A percentile compares a stretch with the other conserved stretches of the same genome.
phyloP scores from a whole-genome alignment of 1,140 invertebrate genomes.

The Lordiphosa collinella region DNA sequence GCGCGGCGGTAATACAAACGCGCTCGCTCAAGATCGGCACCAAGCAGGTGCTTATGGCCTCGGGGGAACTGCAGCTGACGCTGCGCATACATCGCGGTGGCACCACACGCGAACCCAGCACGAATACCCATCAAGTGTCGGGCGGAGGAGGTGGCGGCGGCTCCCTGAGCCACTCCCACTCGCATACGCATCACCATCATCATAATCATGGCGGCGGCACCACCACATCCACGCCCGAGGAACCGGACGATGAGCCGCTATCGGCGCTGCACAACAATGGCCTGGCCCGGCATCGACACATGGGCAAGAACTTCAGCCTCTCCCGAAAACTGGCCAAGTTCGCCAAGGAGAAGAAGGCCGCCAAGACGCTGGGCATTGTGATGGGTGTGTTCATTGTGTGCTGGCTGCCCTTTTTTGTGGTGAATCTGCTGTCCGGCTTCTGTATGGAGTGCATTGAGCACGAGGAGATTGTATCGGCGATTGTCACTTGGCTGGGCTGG shows the following conservation, averaged over 20 bases:
- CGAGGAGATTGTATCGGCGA: slow-evolving; percentile 93
- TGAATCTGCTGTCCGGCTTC: slow-evolving; percentile 95
- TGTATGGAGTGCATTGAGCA: slow-evolving; percentile 93
- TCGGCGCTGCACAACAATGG: slow-evolving; percentile 88
- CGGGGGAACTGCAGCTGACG: slow-evolving; percentile 90
- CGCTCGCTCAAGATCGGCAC: slow-evolving; percentile 92
- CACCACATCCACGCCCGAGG: slow-evolving; percentile 84
- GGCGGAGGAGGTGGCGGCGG: slow-evolving; percentile 53
- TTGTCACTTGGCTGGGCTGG: slow-evolving; percentile 99
- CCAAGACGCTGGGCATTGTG: slow-evolving; percentile 95
- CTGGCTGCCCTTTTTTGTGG: slow-evolving; percentile 98
- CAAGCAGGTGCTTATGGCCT: slow-evolving; percentile 90
- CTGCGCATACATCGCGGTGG: slow-evolving; percentile 94
- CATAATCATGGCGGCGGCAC: slow-evolving; percentile 79
- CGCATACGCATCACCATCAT: slow-evolving; percentile 67
- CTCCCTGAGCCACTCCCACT: slow-evolving; percentile 65
- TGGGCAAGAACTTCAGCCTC: slow-evolving; percentile 91
- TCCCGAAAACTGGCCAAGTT: slow-evolving; percentile 95
- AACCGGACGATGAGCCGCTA: slow-evolving; percentile 86
- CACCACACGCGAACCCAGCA: slow-evolving; percentile 82
- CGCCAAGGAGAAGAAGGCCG: slow-evolving; percentile 97
- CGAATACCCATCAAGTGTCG: slow-evolving; percentile 47
- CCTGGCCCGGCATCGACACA: slow-evolving; percentile 81
- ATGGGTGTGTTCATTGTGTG: slow-evolving; percentile 99
- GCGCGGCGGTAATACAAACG: slow-evolving; percentile 95